phyloP scores from a whole-genome alignment of 2,888 invertebrate genomes.

The Drosophila peninsularis region DNA sequence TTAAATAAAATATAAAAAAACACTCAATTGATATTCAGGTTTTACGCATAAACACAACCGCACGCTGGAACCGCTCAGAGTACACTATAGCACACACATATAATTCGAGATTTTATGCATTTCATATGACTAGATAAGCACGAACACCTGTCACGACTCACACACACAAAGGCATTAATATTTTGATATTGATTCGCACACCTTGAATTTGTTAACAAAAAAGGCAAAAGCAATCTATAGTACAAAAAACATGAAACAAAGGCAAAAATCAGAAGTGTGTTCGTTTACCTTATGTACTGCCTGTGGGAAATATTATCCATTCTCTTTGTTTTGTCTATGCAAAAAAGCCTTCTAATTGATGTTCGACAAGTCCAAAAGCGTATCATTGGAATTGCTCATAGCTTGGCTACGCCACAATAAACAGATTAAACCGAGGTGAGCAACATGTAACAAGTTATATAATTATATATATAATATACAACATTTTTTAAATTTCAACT shows the following conservation, averaged over 20 bases:
- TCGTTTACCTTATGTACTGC: slow-evolving; percentile 54
- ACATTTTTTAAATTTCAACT: background rate
- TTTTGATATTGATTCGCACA: slow-evolving; percentile 62
- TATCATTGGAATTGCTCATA: slow-evolving; percentile 36
- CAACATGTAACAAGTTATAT: slow-evolving; percentile 53
- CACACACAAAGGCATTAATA: slow-evolving; percentile 33
- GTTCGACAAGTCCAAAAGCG: slow-evolving; percentile 31
- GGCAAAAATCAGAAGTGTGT: slow-evolving; percentile 52
- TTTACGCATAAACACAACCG: slow-evolving; percentile 62
- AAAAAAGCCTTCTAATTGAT: slow-evolving; percentile 31
- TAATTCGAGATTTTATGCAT: slow-evolving; percentile 69
- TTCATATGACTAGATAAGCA: slow-evolving; percentile 77
- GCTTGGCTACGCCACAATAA: slow-evolving; percentile 17
- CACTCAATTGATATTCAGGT: slow-evolving; percentile 10
- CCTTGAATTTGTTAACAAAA: slow-evolving; percentile 72
- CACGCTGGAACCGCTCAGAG: slow-evolving; percentile 54
- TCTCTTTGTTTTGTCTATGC: slow-evolving; percentile 47
- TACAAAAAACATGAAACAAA: slow-evolving; percentile 57
- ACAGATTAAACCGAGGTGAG: slow-evolving; percentile 64
- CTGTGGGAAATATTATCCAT: slow-evolving; percentile 56
- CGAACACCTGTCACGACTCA: slow-evolving; percentile 65
- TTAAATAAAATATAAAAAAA: slow-evolving; percentile 5
- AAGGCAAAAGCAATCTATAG: slow-evolving; percentile 61
- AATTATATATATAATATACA: background rate
- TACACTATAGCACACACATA: slow-evolving; percentile 58